These are phyloP conservation scores for Alosa alosa DNA, from an alignment of 2,113 vertebrate species.

Conservation along the genomic window DNA sequence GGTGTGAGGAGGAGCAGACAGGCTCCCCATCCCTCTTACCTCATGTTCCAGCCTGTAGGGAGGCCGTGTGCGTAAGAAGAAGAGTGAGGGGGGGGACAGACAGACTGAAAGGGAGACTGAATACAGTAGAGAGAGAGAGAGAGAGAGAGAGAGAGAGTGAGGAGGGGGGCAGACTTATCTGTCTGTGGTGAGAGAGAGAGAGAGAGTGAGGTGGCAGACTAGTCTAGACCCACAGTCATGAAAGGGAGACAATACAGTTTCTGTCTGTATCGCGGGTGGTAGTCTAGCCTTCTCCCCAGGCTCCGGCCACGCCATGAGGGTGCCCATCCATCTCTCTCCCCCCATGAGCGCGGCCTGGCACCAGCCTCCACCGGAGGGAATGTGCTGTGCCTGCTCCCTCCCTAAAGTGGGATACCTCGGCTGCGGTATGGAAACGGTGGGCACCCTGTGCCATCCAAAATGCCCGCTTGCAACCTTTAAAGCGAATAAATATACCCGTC, in stretches of 20 bases:
- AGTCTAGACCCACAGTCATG: slow-evolving; percentile 64
- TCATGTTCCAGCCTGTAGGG: slow-evolving; percentile 11
- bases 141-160: background rate
- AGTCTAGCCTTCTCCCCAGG: slow-evolving; percentile 50
- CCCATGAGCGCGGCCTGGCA: slow-evolving; percentile 43
- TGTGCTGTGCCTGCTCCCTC: slow-evolving; percentile 65
- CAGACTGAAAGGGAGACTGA: slow-evolving; percentile 25
- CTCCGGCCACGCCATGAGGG: slow-evolving; percentile 47
- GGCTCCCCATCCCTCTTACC: slow-evolving; percentile 26
- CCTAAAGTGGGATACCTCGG: slow-evolving; percentile 68
- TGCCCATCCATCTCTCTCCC: slow-evolving; percentile 27
- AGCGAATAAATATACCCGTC: slow-evolving; percentile 59
- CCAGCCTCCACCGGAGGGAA: slow-evolving; percentile 47
- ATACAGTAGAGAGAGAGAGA: background rate
- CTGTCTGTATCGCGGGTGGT: too few relatives aligned
- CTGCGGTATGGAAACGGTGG: slow-evolving; percentile 57
- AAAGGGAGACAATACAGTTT: too few relatives aligned
- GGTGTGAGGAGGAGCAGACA: slow-evolving; percentile 48
- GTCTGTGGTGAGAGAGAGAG: slow-evolving; percentile 56
- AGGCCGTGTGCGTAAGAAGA: background rate
- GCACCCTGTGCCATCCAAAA: slow-evolving; percentile 48
- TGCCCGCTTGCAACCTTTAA: slow-evolving; percentile 52
- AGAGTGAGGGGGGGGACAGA: slow-evolving; percentile 9
- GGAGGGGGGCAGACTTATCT: slow-evolving; percentile 67
- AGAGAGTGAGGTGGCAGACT: slow-evolving; percentile 56